phyloP scores from a whole-genome alignment of 2,113 vertebrate genomes.

The Chrysochloris asiatica region DNA sequence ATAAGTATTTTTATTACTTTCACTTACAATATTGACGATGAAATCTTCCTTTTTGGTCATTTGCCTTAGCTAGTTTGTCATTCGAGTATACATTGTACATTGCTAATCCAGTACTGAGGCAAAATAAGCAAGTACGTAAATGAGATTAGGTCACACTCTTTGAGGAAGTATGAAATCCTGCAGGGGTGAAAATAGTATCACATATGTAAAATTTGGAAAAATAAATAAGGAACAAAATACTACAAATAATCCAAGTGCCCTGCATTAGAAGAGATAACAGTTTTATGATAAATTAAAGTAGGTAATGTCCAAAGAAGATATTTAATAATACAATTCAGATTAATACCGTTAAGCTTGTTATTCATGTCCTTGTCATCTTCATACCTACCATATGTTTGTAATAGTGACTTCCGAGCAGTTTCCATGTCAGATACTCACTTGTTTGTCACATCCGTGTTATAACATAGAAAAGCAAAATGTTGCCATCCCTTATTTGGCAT shows the following conservation, averaged over 20 bases:
- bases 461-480: neutral
- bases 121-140: slow-evolving; percentile 20
- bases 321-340: neutral
- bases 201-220: neutral
- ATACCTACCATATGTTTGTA: neutral
- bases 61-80: neutral
- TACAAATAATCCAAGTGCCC: neutral
- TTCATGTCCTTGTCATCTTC: neutral
- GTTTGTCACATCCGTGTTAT: neutral
- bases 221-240: neutral
- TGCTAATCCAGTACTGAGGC: neutral
- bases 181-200: neutral
- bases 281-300: neutral
- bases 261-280: neutral
- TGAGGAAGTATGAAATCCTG: neutral
- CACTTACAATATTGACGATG: neutral
- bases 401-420: neutral
- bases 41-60: slow-evolving; percentile 1
- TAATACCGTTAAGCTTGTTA: neutral
- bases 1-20: slow-evolving; percentile 22
- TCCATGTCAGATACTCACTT: neutral
- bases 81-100: neutral
- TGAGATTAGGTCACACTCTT: neutral
- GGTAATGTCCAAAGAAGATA: neutral
- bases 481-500: neutral